Percentiles rank a stretch among this genome's conserved stretches.
Conservation (phyloP, 2,888 invertebrate species). For the Sipunculus nudus region DNA sequence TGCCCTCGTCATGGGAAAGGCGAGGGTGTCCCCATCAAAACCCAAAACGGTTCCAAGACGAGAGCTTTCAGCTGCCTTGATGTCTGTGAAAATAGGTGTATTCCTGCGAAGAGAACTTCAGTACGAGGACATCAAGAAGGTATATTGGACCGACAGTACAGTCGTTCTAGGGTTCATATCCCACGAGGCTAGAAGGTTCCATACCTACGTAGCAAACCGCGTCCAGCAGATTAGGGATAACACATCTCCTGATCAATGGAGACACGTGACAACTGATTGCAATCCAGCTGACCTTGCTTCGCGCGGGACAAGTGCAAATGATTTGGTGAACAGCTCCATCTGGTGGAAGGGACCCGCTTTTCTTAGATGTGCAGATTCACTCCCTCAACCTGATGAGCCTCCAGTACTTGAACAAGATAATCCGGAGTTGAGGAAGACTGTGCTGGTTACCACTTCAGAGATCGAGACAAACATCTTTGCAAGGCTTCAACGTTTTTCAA, state of each 20-base stretch:
- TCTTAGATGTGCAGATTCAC: no score
- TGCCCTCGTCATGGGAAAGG: conserved; percentile 24
- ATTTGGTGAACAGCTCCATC: no score
- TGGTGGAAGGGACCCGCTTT: conserved; percentile 2
- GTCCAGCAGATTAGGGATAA: conserved; percentile 35
- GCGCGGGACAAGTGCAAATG: no score
- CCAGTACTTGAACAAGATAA: no score
- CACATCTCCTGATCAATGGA: conserved; percentile 27
- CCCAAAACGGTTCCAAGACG: conserved; percentile 13
- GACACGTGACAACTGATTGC: conserved; percentile 36
- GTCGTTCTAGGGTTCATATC: conserved; percentile 1
- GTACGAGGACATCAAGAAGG: background rate
- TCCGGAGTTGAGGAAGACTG: no score
- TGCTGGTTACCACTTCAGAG: no score
- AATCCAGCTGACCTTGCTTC: no score
- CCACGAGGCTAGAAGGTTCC: conserved; percentile 31
- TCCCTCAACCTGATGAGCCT: no score
- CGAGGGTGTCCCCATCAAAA: conserved; percentile 26
- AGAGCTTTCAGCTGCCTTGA: conserved; percentile 7
- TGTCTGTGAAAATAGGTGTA: conserved; percentile 3
- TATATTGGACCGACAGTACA: conserved; percentile 2
- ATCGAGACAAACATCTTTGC: no score
- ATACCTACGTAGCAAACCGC: conserved; percentile 41
- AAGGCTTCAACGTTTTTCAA: no score
- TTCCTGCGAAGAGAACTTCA: conserved; percentile 8